A percentile compares a stretch with the other conserved stretches of the same genome.
Conservation (phyloP, 1,140 invertebrate species). For the Mesaphorura yosii region DNA sequence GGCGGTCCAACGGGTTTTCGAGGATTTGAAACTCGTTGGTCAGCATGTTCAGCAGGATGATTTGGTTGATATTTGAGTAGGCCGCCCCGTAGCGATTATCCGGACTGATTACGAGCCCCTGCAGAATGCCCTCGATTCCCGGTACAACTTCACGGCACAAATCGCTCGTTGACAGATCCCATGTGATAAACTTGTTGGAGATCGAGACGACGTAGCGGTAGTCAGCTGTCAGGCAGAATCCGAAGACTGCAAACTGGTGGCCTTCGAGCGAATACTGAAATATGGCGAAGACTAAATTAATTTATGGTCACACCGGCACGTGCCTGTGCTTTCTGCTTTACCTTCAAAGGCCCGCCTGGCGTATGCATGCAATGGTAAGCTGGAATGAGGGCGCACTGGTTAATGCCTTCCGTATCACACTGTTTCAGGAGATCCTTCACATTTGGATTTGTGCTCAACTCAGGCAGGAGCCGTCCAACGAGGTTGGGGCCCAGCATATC, state of each 20-base stretch:
- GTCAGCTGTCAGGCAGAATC: slow-evolving; percentile 81
- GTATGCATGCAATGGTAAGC: slow-evolving; percentile 92
- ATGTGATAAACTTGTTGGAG: slow-evolving; percentile 93
- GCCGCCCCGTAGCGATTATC: slow-evolving; percentile 94
- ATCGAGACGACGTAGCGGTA: slow-evolving; percentile 88
- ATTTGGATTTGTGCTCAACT: slow-evolving; percentile 71
- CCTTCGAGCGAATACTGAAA: slow-evolving; percentile 87
- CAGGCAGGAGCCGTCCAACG: slow-evolving; percentile 79
- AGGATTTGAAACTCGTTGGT: slow-evolving; percentile 77
- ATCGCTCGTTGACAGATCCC: slow-evolving; percentile 90
- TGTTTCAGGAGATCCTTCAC: slow-evolving; percentile 75
- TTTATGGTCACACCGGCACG: too few species aligned
- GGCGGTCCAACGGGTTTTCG: slow-evolving; percentile 64
- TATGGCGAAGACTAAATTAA: slow-evolving; percentile 5
- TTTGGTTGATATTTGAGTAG: slow-evolving; percentile 91
- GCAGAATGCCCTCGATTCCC: slow-evolving; percentile 88
- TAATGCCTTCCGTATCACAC: slow-evolving; percentile 74
- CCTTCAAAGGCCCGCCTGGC: slow-evolving; percentile 90
- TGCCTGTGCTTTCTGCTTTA: slow-evolving; percentile 37
- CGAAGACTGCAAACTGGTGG: slow-evolving; percentile 95
- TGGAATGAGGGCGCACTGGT: slow-evolving; percentile 79
- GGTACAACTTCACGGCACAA: slow-evolving; percentile 54
- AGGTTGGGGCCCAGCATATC: slow-evolving; percentile 94
- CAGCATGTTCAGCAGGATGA: slow-evolving; percentile 72
- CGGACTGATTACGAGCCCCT: slow-evolving; percentile 80